Evolutionary conservation across 2,888 invertebrate genomes (phyloP).

Genomic region (Idaea aversata): DNA sequence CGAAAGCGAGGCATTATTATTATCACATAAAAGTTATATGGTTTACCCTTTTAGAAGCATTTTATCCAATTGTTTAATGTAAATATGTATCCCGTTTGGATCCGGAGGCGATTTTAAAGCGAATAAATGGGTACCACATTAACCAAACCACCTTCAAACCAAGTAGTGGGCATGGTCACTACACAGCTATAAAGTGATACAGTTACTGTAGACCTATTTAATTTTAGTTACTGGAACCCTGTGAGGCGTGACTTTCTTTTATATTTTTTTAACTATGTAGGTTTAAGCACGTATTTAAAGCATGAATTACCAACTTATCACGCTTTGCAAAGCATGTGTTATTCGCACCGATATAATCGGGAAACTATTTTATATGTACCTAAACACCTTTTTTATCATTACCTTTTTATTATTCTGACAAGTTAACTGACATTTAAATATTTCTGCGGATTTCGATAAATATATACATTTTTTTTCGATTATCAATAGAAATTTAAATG

Average conservation of each 20-base stretch:
- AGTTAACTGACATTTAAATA: neutral
- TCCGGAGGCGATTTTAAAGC: conserved; percentile 67
- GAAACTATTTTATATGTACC: conserved; percentile 8
- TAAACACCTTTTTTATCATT: conserved; percentile 4
- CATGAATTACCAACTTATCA: conserved; percentile 58
- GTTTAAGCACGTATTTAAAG: conserved; percentile 62
- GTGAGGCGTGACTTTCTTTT: conserved; percentile 66
- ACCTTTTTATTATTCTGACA: conserved; percentile 6
- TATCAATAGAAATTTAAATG: conserved; percentile 10
- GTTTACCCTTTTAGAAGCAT: conserved; percentile 74
- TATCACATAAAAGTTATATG: conserved; percentile 69
- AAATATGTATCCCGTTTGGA: conserved; percentile 48
- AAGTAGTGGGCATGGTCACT: conserved; percentile 72
- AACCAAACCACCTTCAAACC: conserved; percentile 50
- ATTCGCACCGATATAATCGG: conserved; percentile 46
- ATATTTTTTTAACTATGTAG: conserved; percentile 45
- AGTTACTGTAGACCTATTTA: conserved; percentile 55
- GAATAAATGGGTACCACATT: conserved; percentile 52
- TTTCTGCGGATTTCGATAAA: neutral
- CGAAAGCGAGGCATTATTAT: conserved; percentile 78
- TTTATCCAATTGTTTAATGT: conserved; percentile 50
- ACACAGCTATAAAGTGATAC: conserved; percentile 53
- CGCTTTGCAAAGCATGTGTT: conserved; percentile 77
- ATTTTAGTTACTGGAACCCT: conserved; percentile 64
- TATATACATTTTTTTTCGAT: neutral